Base-by-base conservation (phyloP, 2,113 vertebrate genomes). In the Sinocyclocheilus maitianheensis region DNA sequence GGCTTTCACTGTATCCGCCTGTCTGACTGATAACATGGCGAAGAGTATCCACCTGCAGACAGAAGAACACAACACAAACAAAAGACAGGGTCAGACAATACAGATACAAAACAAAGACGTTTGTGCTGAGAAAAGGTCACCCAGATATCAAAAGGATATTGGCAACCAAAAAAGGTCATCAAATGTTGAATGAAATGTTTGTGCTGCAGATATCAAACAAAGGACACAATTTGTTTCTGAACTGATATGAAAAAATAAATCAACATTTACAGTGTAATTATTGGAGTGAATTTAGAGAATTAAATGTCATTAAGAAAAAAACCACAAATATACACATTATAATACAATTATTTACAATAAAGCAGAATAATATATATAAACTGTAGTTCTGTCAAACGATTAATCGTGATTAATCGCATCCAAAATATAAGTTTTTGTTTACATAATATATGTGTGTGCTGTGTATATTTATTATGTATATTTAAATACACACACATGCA, bases 11-110 rank as follows among this genome's bases (percentile, higher is more conserved):
- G 97, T 99, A 99, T 96, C 98, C 98, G 94, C 97, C 98, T 97
- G 98, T 99, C 97, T 99, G 98, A 97, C 97, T 99, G 98, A 99
- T 99, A 99, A 99, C 98, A 98, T 99, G 98, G 98, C 98, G 98
- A 99, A 99, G 98, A 94, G 98, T 98, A 98, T 99, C 98, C 97
- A 99, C 98, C 98, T 99, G 97, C 93, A 97, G 43, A 86, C 63
- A 53, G 24, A 51, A 71, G 26, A 77, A 69, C 75, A 78, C 87
- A 89, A 89, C 71, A 90, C 89, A 94, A 92, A 93, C 91, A 93
- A 93, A 72, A 78, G 88, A 89, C 58, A 88, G 63, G 92, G 92
- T 94, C 91, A 94, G 91, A 94, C 91, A 91, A 93, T 91, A 90
- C 88, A 86, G 85, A 77, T 30, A 85, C 72, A 89, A 88, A 92